Evolutionary conservation across 1,140 invertebrate genomes (phyloP).

Genomic region (Drosophila ogumai): DNA sequence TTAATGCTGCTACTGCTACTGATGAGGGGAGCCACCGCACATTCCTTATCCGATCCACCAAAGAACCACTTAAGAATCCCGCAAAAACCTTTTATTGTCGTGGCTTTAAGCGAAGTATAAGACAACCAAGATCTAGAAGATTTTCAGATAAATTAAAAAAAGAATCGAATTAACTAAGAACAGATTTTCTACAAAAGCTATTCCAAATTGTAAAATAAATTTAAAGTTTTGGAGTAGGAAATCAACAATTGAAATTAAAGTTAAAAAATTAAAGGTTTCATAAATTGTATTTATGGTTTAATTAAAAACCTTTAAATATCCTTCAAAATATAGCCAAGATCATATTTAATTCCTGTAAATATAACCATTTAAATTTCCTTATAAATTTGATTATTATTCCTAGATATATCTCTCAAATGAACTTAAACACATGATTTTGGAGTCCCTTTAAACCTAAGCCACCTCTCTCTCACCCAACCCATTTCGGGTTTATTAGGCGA

Average conservation of each 20-base stretch:
- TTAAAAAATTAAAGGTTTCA: not conserved
- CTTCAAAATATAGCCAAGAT: not conserved
- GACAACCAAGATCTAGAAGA: not conserved
- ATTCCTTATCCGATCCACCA: constrained; percentile 28
- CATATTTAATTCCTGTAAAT: not conserved
- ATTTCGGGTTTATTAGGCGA: not conserved
- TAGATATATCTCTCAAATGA: not conserved
- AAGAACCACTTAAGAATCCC: constrained; percentile 13
- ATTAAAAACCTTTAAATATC: not conserved
- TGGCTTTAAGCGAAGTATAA: constrained; percentile 14
- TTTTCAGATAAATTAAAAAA: not conserved
- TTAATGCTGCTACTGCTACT: not conserved
- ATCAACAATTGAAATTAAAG: not conserved
- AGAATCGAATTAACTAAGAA: not conserved
- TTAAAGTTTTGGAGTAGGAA: not conserved
- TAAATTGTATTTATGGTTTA: not conserved
- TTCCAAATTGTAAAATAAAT: not conserved
- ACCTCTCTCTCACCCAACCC: not conserved
- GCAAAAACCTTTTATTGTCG: not conserved
- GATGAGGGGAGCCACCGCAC: not conserved
- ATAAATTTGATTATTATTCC: not conserved
- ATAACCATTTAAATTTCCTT: not conserved
- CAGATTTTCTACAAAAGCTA: not conserved
- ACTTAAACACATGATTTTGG: not conserved
- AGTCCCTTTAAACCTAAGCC: not conserved